These are phyloP conservation scores for Beaufortia kweichowensis DNA, from an alignment of 2,113 vertebrate species.

Conservation along the genomic window DNA sequence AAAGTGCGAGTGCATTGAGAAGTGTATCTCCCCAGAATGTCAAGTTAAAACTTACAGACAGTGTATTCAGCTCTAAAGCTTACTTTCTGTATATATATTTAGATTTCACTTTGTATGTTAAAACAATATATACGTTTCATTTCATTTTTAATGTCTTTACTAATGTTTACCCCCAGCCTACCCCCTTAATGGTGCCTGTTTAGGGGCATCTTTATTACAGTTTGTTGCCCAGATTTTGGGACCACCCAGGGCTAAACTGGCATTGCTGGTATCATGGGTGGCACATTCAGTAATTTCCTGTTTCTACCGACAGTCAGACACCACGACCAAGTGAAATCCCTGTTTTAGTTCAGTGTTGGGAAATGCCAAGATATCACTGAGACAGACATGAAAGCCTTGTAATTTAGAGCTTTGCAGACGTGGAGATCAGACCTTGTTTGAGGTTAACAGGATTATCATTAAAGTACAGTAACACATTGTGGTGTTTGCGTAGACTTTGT, in stretches of 20 bases:
- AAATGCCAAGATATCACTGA: conserved; percentile 19
- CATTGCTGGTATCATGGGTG: conserved; percentile 61
- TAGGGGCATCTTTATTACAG: background rate
- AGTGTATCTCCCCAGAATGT: conserved; percentile 54
- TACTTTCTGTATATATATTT: too few relatives aligned
- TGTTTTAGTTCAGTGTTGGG: conserved; percentile 51
- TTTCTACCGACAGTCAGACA: conserved; percentile 58
- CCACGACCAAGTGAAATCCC: conserved; percentile 50
- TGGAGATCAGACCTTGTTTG: conserved; percentile 26
- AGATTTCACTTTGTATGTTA: too few relatives aligned
- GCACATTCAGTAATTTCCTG: conserved; percentile 57
- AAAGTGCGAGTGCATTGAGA: conserved; percentile 59
- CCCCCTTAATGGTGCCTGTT: background rate
- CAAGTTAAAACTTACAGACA: too few relatives aligned
- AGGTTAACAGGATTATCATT: conserved; percentile 27
- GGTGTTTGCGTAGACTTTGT: conserved; percentile 44
- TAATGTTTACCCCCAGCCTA: too few relatives aligned
- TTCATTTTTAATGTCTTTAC: too few relatives aligned
- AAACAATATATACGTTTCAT: too few relatives aligned
- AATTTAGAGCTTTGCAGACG: conserved; percentile 23
- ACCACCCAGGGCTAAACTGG: conserved; percentile 64
- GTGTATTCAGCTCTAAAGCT: too few relatives aligned
- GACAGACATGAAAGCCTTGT: conserved; percentile 36
- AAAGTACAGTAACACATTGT: conserved; percentile 37
- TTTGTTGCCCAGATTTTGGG: conserved; percentile 22